Base-by-base conservation (phyloP, 2,888 invertebrate genomes). In the Drosophila setosimentum region DNA sequence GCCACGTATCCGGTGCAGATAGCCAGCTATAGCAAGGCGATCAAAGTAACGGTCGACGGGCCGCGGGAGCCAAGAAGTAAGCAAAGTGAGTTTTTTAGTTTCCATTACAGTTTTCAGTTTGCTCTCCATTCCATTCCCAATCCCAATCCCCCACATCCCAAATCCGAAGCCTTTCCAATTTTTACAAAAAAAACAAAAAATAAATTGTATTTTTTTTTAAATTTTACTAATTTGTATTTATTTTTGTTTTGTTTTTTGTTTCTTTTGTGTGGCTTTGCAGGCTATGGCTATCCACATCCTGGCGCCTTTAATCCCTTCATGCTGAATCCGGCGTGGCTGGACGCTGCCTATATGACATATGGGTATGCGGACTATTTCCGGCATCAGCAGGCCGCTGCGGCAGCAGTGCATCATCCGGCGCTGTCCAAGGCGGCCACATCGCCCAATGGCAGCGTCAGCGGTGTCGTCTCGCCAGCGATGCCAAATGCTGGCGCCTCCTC, bases 31-130 rank as follows among this genome's bases (percentile, higher is more conserved):
- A 96, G 94, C 89, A 99, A 99, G 93, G 99, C 99, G 62, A 99
- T 99, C 93, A 99, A 99, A 95, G 99, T 99, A 66, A 99, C 99
- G 29, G 99, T 99, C 37, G 99, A 99, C 92, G 99, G 99, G 89
- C 99, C 99, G 0, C 94, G 99, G 90, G 99, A 99, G 94, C 99
- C 99, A 21, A 95, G 99, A 93, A 98, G 98, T 83, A 99, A 98
- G 94, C 97, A 98, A 94, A 97, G 98, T 98, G 95, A 97, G 98
- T 96, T 92, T 92, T 87, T 91, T 92, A 88, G 90, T 91, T 92
- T 91, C 82, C 73, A 83, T 87, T 88, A 74, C 51, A 62, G n/a
- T 78, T 82, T 83, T 78, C 49, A 58, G 60, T 83, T 78, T 16
- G 24, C 30, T 24, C 40, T 42, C 45, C n/a, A n/a, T 27, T 29